Evolutionary conservation across 2,113 vertebrate genomes (phyloP), one percentile per base, ranked within the genome.

Genomic region (Sapajus apella): DNA sequence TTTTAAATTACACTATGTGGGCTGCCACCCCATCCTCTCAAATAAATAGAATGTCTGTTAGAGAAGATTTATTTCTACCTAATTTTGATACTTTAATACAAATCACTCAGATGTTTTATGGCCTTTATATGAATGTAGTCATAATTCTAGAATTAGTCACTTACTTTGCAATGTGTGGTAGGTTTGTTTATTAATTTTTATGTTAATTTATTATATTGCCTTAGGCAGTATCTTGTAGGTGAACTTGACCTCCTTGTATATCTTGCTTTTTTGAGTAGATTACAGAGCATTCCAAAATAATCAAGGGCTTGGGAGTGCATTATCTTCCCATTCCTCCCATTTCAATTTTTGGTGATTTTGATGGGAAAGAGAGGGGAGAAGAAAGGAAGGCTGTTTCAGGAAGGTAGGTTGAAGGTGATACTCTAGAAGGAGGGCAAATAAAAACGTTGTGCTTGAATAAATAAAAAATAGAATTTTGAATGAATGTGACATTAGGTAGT

Each of bases 401-500:
- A 97, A 80, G 47, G 88, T 18, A 85, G 80, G 66, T 45, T 3
- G 2, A 50, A 30, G n/a, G 21, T 58, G n/a, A 55, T 81, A 4
- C 86, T 90, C 66, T 91, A 91, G 52, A 94, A 94, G 73, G 12
- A 81, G 86, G 68, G 30, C 43, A 84, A 93, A 95, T 80, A 87
- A 96, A 86, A 86, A 73, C 13, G n/a, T 94, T 88, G 68, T 87
- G 84, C 56, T 86, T 95, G 55, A 91, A 82, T 64, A 91, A 85
- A 90, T 88, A 66, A 92, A 91, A 88, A 87, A 47, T 35, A 87
- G 55, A 97, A 96, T 95, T 94, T 80, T 94, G 85, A 96, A 75
- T 76, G 79, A 97, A 93, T 9, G 87, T 55, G 32, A 37, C 8
- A 55, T 93, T 91, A 95, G 66, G 58, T 82, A 81, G 85, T 73